phyloP scores from a whole-genome alignment of 2,113 vertebrate species.

The Oreocharis arfaki region DNA sequence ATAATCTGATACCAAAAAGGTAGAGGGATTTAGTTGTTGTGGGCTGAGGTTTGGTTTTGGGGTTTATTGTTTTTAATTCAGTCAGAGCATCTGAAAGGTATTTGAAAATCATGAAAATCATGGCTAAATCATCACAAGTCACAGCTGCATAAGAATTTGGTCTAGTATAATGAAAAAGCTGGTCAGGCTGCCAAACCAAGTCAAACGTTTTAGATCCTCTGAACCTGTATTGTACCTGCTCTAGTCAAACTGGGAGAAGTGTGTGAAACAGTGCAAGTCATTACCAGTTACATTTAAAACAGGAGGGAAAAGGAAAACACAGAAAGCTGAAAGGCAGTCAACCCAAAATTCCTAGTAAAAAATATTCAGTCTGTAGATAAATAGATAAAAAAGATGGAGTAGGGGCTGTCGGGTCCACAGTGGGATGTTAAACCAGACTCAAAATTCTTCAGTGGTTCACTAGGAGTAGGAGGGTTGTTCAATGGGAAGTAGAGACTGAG shows the following conservation, averaged over 20 bases:
- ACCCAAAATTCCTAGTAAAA: neutral
- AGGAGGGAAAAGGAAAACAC: neutral
- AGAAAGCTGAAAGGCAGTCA: neutral
- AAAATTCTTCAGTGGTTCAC: neutral
- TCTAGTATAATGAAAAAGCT: neutral
- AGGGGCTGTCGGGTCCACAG: neutral
- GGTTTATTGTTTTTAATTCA: neutral
- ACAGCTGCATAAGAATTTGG: neutral
- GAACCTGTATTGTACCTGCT: neutral
- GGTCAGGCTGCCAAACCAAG: neutral
- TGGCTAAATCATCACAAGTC: neutral
- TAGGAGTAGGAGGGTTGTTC: neutral
- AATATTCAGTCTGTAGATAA: neutral
- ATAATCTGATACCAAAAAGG: neutral
- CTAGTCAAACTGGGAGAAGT: neutral
- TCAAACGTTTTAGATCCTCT: neutral
- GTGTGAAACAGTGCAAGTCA: neutral
- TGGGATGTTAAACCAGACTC: neutral
- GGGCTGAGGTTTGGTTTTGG: neutral
- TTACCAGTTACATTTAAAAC: neutral
- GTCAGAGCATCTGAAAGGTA: neutral
- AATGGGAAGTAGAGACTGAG: neutral
- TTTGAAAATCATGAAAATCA: neutral
- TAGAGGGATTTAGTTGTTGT: neutral
- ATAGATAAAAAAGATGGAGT: neutral